These are phyloP conservation scores for Onychorhynchus coronatus DNA, from an alignment of 2,113 vertebrate species.

Conservation along the genomic window DNA sequence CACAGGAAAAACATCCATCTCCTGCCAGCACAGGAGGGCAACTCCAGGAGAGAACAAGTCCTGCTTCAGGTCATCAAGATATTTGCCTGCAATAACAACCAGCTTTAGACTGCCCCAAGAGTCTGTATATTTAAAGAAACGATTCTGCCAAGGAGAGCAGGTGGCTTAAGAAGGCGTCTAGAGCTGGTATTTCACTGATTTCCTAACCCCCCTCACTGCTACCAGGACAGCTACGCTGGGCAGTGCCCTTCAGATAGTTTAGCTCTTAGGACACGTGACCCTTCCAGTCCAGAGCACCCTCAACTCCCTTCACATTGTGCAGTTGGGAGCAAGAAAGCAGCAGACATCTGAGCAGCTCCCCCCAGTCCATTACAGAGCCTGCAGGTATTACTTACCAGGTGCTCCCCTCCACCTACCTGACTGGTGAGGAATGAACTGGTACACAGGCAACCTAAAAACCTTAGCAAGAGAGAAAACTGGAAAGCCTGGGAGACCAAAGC, in stretches of 20 bases:
- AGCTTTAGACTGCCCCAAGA: not conserved
- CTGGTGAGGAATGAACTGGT: not conserved
- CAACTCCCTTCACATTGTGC: not conserved
- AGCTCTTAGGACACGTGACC: not conserved
- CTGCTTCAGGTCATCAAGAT: not conserved
- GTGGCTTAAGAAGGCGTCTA: not conserved
- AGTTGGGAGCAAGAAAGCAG: not conserved
- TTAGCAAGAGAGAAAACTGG: not conserved
- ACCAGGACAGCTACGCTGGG: not conserved
- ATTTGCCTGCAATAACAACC: not conserved
- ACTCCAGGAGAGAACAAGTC: not conserved
- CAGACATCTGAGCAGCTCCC: not conserved
- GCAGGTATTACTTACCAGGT: not conserved
- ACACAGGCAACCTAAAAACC: not conserved
- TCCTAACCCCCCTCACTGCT: not conserved
- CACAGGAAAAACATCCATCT: not conserved
- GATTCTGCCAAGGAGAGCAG: not conserved
- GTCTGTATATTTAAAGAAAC: not conserved
- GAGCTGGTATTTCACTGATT: not conserved
- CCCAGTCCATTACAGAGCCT: not conserved
- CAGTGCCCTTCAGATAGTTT: not conserved
- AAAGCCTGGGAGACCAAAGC: not conserved
- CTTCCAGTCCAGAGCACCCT: not conserved
- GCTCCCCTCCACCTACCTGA: not conserved
- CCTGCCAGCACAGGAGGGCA: not conserved